A percentile compares a stretch with the other conserved stretches of the same genome.
Conservation (phyloP, 2,113 vertebrate genomes). For the Symphodus melops region DNA sequence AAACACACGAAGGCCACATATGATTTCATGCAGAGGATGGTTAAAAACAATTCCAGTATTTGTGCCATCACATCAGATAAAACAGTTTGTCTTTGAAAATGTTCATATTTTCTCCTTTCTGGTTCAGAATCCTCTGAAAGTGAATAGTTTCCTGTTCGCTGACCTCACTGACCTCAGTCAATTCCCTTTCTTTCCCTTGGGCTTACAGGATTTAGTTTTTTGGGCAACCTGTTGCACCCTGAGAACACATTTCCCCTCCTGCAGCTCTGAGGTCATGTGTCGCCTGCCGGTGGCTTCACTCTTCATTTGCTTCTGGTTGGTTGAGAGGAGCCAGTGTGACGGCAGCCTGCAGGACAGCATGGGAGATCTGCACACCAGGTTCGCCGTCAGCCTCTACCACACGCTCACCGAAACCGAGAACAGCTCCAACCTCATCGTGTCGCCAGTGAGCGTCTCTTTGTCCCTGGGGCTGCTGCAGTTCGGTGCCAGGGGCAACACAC, state of each 20-base stretch:
- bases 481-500: conserved; percentile 87
- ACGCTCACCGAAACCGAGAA: conserved; percentile 73
- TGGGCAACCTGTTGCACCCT: not conserved
- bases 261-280: conserved; percentile 77
- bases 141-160: not conserved
- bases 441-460: conserved; percentile 84
- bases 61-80: no score
- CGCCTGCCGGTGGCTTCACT: conserved; percentile 66
- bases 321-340: conserved; percentile 59
- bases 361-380: conserved; percentile 82
- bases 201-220: conserved; percentile 21
- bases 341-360: conserved; percentile 79
- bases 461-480: conserved; percentile 90
- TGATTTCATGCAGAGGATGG: no score
- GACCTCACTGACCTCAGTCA: conserved; percentile 18
- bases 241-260: conserved; percentile 34
- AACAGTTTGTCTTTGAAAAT: no score
- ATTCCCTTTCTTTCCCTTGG: not conserved
- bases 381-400: conserved; percentile 86
- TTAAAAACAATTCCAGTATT: no score
- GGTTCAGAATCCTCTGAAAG: not conserved
- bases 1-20: no score
- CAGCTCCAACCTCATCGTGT: conserved; percentile 86
- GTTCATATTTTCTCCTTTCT: not conserved
- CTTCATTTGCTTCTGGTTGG: conserved; percentile 77